Evolutionary conservation across 1,140 invertebrate genomes (phyloP).

Genomic region (Habropoda laboriosa): DNA sequence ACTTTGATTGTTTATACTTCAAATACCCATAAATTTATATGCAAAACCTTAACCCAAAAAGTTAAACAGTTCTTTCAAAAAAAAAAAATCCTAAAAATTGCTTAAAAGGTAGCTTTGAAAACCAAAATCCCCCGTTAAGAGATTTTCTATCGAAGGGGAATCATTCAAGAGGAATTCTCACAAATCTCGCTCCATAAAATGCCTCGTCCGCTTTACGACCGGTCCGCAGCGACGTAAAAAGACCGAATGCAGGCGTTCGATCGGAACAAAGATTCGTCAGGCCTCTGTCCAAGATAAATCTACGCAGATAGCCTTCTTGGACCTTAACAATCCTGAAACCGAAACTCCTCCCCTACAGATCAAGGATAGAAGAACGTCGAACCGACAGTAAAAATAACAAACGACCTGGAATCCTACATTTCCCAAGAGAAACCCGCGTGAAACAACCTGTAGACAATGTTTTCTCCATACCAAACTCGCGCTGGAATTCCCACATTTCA

Average conservation of each 20-base stretch:
- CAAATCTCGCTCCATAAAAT: conserved; percentile 56
- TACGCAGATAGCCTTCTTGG: background rate
- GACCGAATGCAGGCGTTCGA: conserved; percentile 55
- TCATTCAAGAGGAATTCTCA: too few relatives aligned
- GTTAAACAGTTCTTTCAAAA: too few relatives aligned
- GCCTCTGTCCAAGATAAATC: conserved; percentile 30
- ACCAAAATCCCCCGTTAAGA: too few relatives aligned
- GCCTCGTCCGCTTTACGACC: conserved; percentile 55
- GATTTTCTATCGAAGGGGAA: too few relatives aligned
- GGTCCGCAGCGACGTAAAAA: conserved; percentile 35
- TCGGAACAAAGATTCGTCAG: background rate
- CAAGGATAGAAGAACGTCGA: too few relatives aligned
- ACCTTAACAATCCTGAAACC: too few relatives aligned
- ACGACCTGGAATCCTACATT: background rate
- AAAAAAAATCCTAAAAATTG: too few relatives aligned
- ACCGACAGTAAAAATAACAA: background rate
- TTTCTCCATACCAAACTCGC: background rate
- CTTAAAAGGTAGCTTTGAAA: too few relatives aligned
- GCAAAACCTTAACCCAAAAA: too few relatives aligned
- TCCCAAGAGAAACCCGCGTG: background rate
- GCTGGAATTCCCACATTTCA: conserved; percentile 6
- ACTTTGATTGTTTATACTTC: too few relatives aligned
- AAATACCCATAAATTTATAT: too few relatives aligned
- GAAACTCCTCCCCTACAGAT: too few relatives aligned
- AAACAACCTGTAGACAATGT: background rate